Percentiles rank a stretch among this genome's conserved stretches.
Conservation (phyloP, 2,888 invertebrate genomes). For the Hydraecia micacea region DNA sequence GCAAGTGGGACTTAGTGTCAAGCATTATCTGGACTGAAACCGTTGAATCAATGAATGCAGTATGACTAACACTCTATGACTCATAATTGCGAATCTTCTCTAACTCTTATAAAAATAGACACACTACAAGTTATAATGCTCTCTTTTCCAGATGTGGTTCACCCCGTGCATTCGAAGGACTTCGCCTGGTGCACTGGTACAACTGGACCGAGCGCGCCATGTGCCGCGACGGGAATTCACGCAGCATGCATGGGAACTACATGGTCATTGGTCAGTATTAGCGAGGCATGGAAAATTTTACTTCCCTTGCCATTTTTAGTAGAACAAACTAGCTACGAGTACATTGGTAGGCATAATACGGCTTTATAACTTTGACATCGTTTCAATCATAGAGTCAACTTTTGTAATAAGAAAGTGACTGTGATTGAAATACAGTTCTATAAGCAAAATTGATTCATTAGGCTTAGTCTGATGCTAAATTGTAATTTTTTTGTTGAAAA, state of each 20-base stretch:
- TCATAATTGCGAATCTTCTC: too few relatives aligned
- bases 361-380: not conserved
- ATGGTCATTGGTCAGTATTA: constrained; percentile 78
- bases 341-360: not conserved
- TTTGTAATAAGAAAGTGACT: not conserved
- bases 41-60: too few relatives aligned
- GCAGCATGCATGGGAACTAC: constrained; percentile 74
- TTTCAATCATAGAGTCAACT: not conserved
- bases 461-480: too few relatives aligned
- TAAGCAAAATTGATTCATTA: too few relatives aligned
- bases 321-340: not conserved
- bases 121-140: not conserved
- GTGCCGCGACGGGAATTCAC: constrained; percentile 76
- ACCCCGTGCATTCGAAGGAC: constrained; percentile 84
- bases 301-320: not conserved
- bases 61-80: too few relatives aligned
- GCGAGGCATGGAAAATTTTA: not conserved
- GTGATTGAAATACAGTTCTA: not conserved
- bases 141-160: constrained; percentile 84
- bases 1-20: too few relatives aligned
- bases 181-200: constrained; percentile 91
- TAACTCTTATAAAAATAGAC: not conserved
- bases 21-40: too few relatives aligned
- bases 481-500: too few relatives aligned
- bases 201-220: constrained; percentile 89